A percentile compares a stretch with the other conserved stretches of the same genome.
Conservation (phyloP, 64 coral and sea anemone genomes). For the Porites lutea region DNA sequence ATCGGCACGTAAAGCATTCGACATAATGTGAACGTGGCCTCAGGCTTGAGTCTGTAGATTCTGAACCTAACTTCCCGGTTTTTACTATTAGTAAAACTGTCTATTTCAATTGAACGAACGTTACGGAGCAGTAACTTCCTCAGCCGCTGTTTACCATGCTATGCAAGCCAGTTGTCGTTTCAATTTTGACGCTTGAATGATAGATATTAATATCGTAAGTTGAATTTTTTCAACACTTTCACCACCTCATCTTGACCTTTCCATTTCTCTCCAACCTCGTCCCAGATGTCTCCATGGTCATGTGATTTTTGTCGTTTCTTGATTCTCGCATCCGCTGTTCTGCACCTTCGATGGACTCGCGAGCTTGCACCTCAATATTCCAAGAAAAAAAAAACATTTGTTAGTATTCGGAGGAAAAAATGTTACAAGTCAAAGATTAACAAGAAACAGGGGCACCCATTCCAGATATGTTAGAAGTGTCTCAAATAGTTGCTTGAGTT, state of each 20-base stretch:
- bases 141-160: no score
- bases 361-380: conserved; percentile 2
- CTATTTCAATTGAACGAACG: no score
- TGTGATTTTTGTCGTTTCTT: conserved; percentile 18
- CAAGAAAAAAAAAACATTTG: background rate
- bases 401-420: background rate
- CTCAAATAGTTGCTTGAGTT: no score
- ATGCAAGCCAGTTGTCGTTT: no score
- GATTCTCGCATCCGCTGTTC: conserved; percentile 31
- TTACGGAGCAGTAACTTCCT: no score
- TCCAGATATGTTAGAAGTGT: no score
- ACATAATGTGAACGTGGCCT: no score
- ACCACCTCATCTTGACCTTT: conserved; percentile 75
- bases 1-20: no score
- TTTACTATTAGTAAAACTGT: no score
- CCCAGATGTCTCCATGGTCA: conserved; percentile 68
- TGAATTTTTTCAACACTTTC: conserved; percentile 80
- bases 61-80: no score
- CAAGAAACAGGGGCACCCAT: background rate
- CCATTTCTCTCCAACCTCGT: conserved; percentile 79
- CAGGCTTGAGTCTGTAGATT: no score
- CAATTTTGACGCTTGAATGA: background rate
- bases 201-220: conserved; percentile 77
- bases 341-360: background rate
- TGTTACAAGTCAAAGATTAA: background rate